These are phyloP conservation scores for Beroe ovata DNA, from an alignment of 37 sponge, comb jelly and placozoan species.

Conservation along the genomic window DNA sequence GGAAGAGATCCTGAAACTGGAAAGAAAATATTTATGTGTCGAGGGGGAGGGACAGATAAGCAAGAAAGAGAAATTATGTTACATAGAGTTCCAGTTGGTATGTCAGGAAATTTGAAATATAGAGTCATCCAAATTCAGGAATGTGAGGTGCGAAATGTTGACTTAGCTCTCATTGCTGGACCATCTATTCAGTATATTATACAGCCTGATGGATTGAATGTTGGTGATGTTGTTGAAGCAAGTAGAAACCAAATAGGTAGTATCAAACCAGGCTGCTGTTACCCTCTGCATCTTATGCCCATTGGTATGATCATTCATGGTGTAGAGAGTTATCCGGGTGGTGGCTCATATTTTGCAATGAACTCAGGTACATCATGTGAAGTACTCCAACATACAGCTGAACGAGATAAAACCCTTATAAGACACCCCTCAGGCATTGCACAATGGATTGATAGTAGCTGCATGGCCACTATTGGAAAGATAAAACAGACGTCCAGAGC, in stretches of 20 bases:
- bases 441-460: conserved; percentile 42
- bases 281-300: conserved; percentile 32
- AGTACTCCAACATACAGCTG: conserved; percentile 25
- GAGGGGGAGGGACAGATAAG: conserved; percentile 35
- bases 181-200: conserved; percentile 23
- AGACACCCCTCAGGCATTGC: conserved; percentile 23
- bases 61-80: conserved; percentile 9
- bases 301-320: conserved; percentile 9
- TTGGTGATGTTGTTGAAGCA: conserved; percentile 47
- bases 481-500: conserved; percentile 43
- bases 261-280: conserved; percentile 17
- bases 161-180: conserved; percentile 39
- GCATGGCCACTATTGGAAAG: conserved; percentile 32
- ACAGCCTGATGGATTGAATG: conserved; percentile 42
- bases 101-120: conserved; percentile 4
- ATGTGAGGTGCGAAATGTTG: conserved; percentile 37
- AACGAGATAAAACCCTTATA: conserved; percentile 12
- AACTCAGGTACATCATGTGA: conserved; percentile 42
- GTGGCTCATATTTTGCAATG: conserved; percentile 10
- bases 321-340: neutral
- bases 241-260: conserved; percentile 29
- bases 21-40: neutral
- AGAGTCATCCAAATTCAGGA: conserved; percentile 48
- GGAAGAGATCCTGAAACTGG: conserved; percentile 44
- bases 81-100: conserved; percentile 5